Evolutionary conservation across 2,113 vertebrate species (phyloP).

Genomic region (Fulica atra): DNA sequence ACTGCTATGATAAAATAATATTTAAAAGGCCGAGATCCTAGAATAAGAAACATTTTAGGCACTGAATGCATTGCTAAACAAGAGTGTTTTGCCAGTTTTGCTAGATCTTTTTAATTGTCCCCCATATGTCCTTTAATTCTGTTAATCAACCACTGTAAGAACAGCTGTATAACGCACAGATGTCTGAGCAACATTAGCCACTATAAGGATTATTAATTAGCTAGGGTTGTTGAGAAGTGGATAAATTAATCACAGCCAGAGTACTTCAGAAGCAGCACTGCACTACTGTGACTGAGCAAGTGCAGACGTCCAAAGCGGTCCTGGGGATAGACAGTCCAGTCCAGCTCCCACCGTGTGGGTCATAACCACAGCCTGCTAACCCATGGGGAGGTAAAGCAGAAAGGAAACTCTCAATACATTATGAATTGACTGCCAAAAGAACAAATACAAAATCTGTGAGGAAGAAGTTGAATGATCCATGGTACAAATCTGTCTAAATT

Average conservation of each 20-base stretch:
- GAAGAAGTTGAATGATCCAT: background rate
- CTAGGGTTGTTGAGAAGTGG: background rate
- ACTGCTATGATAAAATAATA: background rate
- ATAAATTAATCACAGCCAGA: background rate
- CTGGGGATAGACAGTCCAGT: background rate
- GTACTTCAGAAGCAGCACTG: background rate
- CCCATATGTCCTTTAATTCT: background rate
- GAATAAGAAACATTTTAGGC: background rate
- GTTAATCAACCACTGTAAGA: background rate
- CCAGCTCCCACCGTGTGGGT: background rate
- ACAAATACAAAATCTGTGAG: background rate
- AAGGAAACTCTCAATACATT: background rate
- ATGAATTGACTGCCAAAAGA: background rate
- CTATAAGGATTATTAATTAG: background rate
- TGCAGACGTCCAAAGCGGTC: fast-evolving
- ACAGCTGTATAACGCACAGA: background rate
- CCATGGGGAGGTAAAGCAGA: background rate
- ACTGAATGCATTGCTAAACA: background rate
- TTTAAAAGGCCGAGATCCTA: background rate
- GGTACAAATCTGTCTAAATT: background rate
- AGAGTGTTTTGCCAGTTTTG: background rate
- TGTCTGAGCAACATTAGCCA: background rate
- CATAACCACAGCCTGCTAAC: background rate
- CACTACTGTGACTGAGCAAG: background rate
- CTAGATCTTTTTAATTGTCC: background rate